These are phyloP conservation scores for Leptothorax acervorum DNA, from an alignment of 2,888 invertebrate species.

Conservation along the genomic window DNA sequence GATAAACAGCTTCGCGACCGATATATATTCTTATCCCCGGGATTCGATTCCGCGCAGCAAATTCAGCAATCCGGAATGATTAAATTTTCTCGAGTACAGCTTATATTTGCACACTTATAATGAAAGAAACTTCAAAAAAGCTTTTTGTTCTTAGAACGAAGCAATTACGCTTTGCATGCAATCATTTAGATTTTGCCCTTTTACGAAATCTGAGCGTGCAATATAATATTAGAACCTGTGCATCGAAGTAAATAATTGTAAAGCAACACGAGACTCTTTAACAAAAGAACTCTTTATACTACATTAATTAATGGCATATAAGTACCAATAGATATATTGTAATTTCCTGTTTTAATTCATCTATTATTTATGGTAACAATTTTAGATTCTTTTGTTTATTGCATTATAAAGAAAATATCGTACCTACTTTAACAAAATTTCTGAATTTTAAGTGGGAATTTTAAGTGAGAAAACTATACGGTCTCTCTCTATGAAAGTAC, in stretches of 20 bases:
- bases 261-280: neutral
- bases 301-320: neutral
- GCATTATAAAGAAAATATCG: neutral
- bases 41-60: neutral
- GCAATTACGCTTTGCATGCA: neutral
- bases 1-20: constrained; percentile 32
- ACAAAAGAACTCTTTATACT: neutral
- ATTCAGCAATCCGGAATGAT: neutral
- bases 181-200: constrained; percentile 15
- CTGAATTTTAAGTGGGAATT: neutral
- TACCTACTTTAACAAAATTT: neutral
- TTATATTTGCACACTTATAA: neutral
- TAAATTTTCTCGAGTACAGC: neutral
- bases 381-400: neutral
- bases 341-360: neutral
- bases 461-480: neutral
- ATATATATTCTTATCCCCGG: constrained; percentile 34
- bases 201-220: neutral
- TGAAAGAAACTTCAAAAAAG: constrained; percentile 16
- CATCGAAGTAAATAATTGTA: neutral
- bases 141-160: neutral
- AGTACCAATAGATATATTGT: neutral
- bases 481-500: neutral
- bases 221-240: neutral
- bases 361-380: neutral